A percentile compares a stretch with the other conserved stretches of the same genome.
Conservation (phyloP, 1,140 invertebrate genomes). For the Papilio glaucus region DNA sequence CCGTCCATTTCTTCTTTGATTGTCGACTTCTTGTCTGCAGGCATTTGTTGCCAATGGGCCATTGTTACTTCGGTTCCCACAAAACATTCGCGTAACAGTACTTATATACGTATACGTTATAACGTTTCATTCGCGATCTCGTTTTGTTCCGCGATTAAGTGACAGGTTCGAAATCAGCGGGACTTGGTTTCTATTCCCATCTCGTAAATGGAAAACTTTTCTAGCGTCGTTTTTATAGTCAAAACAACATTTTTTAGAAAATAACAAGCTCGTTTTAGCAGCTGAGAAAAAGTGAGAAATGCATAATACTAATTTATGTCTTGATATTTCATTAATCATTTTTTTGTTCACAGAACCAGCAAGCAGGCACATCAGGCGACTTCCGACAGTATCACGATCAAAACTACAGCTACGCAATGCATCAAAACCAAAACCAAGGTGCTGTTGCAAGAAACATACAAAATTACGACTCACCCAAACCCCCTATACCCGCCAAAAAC, state of each 20-base stretch:
- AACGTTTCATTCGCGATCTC: slow-evolving; percentile 28
- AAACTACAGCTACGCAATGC: slow-evolving; percentile 77
- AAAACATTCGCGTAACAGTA: slow-evolving; percentile 39
- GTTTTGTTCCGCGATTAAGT: slow-evolving; percentile 10
- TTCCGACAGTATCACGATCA: slow-evolving; percentile 75
- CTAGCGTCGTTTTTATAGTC: neutral
- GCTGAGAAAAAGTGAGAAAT: too few species aligned
- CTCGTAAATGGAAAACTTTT: neutral
- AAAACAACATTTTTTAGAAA: too few species aligned
- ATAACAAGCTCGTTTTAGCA: too few species aligned
- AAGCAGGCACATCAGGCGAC: slow-evolving; percentile 75
- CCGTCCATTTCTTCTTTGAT: slow-evolving; percentile 24
- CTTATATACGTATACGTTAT: neutral
- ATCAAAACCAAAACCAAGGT: slow-evolving; percentile 68
- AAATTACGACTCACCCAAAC: slow-evolving; percentile 75
- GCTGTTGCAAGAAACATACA: slow-evolving; percentile 64
- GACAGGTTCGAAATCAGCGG: slow-evolving; percentile 13
- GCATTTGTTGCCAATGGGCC: slow-evolving; percentile 6
- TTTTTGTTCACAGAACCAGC: slow-evolving; percentile 70
- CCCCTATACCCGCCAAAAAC: slow-evolving; percentile 77
- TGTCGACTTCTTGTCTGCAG: slow-evolving; percentile 1
- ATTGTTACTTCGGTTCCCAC: slow-evolving; percentile 35
- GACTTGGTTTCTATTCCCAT: slow-evolving; percentile 25
- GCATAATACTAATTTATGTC: too few species aligned
- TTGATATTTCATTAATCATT: too few species aligned